Conservation (phyloP, 30 jellyfish, hydroid and myxozoan species). For the Hydractinia symbiolongicarpus region DNA sequence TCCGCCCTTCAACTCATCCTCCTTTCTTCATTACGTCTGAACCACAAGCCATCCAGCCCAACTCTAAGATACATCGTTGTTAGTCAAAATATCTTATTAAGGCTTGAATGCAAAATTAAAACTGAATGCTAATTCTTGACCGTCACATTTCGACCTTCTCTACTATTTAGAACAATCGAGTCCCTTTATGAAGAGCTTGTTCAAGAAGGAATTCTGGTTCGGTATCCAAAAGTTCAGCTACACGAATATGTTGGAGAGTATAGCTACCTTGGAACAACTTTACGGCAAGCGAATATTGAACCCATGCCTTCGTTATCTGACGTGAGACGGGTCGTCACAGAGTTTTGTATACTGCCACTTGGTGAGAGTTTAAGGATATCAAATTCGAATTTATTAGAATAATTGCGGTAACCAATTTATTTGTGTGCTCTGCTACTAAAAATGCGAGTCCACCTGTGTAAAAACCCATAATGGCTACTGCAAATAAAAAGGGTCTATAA, state of each 20-base stretch:
- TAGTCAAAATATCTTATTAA: too few relatives aligned
- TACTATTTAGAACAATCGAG: slow-evolving; percentile 64
- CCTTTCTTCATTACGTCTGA: background rate
- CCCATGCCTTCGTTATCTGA: slow-evolving; percentile 99
- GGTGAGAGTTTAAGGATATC: slow-evolving; percentile 42
- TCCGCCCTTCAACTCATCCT: background rate
- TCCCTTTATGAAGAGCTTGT: slow-evolving; percentile 87
- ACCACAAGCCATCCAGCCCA: background rate
- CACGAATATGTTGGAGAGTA: slow-evolving; percentile 86
- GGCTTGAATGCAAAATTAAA: too few relatives aligned
- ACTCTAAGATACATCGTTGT: too few relatives aligned
- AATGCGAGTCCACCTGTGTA: too few relatives aligned
- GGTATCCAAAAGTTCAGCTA: slow-evolving; percentile 47
- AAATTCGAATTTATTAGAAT: too few relatives aligned
- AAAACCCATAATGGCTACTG: too few relatives aligned
- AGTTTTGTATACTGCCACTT: slow-evolving; percentile 85
- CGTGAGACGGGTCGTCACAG: slow-evolving; percentile 84
- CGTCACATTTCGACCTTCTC: background rate
- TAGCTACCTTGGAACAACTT: slow-evolving; percentile 95
- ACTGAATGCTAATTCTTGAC: too few relatives aligned
- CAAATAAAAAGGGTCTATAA: too few relatives aligned
- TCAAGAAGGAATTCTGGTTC: slow-evolving; percentile 67
- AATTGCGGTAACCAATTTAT: too few relatives aligned
- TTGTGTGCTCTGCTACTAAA: too few relatives aligned
- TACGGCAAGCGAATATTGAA: slow-evolving; percentile 89